These are phyloP conservation scores for Episyrphus balteatus DNA, from an alignment of 1,140 invertebrate species.

Conservation along the genomic window DNA sequence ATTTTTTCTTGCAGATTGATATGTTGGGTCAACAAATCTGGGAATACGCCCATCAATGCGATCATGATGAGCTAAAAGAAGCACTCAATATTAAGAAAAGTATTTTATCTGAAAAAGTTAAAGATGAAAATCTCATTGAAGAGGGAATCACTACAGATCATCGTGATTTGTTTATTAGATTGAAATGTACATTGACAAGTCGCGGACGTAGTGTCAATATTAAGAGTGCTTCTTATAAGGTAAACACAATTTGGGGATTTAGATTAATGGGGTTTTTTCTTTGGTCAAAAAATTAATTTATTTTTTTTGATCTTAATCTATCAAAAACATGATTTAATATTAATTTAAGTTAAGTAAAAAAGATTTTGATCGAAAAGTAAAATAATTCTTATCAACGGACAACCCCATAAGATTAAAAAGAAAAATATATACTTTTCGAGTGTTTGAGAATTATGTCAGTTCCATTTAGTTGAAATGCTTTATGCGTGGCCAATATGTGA, in stretches of 20 bases:
- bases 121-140: constrained; percentile 37
- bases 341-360: too few species aligned
- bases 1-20: constrained; percentile 61
- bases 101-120: constrained; percentile 31
- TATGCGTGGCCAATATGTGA: too few species aligned
- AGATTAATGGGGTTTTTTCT: background rate
- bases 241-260: constrained; percentile 34
- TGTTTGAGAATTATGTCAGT: too few species aligned
- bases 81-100: constrained; percentile 43
- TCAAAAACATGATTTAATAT: too few species aligned
- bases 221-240: constrained; percentile 89
- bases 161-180: constrained; percentile 62
- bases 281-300: background rate
- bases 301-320: too few species aligned
- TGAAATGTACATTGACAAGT: constrained; percentile 84
- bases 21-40: constrained; percentile 88
- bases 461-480: too few species aligned
- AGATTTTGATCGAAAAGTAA: too few species aligned
- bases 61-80: constrained; percentile 84
- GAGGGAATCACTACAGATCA: constrained; percentile 32
- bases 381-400: too few species aligned
- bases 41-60: constrained; percentile 89
- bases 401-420: too few species aligned
- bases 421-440: too few species aligned
- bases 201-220: constrained; percentile 86